phyloP scores from a whole-genome alignment of 2,888 invertebrate species.

The Chrysolina haemoptera region DNA sequence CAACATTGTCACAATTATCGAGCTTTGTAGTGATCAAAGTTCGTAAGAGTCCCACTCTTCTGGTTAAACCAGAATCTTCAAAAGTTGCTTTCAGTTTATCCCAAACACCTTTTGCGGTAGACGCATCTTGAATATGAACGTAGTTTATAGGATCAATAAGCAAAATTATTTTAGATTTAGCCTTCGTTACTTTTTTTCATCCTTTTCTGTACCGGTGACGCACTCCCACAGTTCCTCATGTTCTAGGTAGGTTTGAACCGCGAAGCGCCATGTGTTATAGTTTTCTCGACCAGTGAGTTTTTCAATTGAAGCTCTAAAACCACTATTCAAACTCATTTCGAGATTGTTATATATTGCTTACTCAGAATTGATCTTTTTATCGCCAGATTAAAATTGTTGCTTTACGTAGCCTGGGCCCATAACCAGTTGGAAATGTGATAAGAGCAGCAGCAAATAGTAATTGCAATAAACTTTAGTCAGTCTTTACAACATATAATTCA shows the following conservation, averaged over 20 bases:
- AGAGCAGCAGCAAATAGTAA: background rate
- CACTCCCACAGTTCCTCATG: background rate
- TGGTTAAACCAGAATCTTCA: constrained; percentile 35
- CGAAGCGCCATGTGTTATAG: too few relatives aligned
- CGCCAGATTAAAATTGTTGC: background rate
- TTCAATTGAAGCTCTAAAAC: background rate
- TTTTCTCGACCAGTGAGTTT: too few relatives aligned
- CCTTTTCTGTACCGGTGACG: background rate
- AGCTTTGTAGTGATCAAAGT: background rate
- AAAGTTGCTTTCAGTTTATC: constrained; percentile 21
- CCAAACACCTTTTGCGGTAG: constrained; percentile 18
- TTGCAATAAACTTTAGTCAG: background rate
- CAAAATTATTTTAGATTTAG: constrained; percentile 23
- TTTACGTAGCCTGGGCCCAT: constrained; percentile 3
- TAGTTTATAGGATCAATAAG: constrained; percentile 25
- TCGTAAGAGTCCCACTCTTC: constrained; percentile 30
- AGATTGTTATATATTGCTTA: background rate
- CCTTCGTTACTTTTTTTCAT: constrained; percentile 5
- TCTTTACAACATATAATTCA: background rate
- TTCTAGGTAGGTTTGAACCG: background rate
- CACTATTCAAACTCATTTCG: background rate
- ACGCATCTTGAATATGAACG: constrained; percentile 21
- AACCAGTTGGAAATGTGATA: background rate
- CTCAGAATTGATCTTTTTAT: background rate
- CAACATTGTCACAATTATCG: constrained; percentile 20